Evolutionary conservation across 2,888 invertebrate genomes (phyloP), one percentile per base, ranked within the genome.

Genomic region (Trachelus tabidus): DNA sequence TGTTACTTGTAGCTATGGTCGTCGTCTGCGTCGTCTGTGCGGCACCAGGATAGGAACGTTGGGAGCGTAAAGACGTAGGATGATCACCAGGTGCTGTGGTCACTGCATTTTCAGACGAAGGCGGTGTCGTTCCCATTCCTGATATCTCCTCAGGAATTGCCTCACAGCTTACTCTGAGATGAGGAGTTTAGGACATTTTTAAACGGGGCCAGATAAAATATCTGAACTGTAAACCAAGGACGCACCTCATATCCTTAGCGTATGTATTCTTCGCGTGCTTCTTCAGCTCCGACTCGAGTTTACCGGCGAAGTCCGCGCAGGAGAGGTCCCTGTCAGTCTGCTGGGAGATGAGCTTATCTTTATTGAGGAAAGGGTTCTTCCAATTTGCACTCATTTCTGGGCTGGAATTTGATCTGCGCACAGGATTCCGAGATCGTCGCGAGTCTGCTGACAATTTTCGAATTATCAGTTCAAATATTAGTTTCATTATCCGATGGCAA

Each of bases 301-400:
- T 91, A 9, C 83, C 81, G 31, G 91, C 91, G 9, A 88, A 82
- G 56, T 91, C 91, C 6, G 81, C 74, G 37, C 87, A 87, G 30
- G 82, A 75, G 11, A 78, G 82, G 80, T 86, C 90, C 74, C 84
- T 82, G 71, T 89, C 91, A 74, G 78, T 56, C 81, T 89, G 89
- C 77, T 87, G 85, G 73, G 89, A 79, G 78, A 81, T 87, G 79
- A 90, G 74, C 85, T 90, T 90, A 11, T 93, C 92, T 87, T 93
- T 93, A 83, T 92, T 92, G 74, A 94, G 89, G 85, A 95, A 94
- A 81, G 95, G 94, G 91, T 94, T 94, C 83, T 96, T 96, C 96
- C 96, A 97, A 88, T 95, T 96, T 1, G 96, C 96, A 80, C 96
- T 96, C 97, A 98, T 97, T 93, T 98, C 98, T 1, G 97, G 97